phyloP scores from a whole-genome alignment of 2,797 vertebrate genomes.

The Phataginus tricuspis region DNA sequence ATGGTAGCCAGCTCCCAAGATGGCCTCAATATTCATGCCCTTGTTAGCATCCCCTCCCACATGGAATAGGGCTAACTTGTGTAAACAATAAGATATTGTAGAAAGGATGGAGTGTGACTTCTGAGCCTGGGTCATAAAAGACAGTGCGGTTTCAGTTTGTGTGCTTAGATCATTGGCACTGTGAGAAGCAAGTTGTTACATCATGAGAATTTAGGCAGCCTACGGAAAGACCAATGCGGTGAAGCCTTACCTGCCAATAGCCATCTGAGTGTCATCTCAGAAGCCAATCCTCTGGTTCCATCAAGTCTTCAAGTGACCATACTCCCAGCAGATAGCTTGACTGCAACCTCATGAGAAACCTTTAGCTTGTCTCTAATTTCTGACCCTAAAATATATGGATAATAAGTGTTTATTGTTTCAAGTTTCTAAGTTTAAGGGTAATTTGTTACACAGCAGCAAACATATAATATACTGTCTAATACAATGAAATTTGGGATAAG shows the following conservation, averaged over 20 bases:
- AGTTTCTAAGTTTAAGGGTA: background rate
- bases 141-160: background rate
- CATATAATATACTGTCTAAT: background rate
- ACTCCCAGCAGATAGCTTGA: background rate
- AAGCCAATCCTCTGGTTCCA: background rate
- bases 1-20: background rate
- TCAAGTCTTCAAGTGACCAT: background rate
- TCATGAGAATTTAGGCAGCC: background rate
- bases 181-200: background rate
- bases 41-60: background rate
- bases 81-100: background rate
- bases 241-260: background rate
- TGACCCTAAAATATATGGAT: background rate
- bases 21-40: background rate
- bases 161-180: background rate
- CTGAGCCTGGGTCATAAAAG: background rate
- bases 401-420: background rate
- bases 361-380: background rate
- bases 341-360: background rate
- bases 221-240: background rate
- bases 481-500: background rate
- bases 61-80: background rate
- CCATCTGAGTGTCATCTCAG: background rate
- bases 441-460: background rate
- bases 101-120: background rate